Base-by-base conservation (phyloP, 2,888 invertebrate species). In the Phyto melanocephala region DNA sequence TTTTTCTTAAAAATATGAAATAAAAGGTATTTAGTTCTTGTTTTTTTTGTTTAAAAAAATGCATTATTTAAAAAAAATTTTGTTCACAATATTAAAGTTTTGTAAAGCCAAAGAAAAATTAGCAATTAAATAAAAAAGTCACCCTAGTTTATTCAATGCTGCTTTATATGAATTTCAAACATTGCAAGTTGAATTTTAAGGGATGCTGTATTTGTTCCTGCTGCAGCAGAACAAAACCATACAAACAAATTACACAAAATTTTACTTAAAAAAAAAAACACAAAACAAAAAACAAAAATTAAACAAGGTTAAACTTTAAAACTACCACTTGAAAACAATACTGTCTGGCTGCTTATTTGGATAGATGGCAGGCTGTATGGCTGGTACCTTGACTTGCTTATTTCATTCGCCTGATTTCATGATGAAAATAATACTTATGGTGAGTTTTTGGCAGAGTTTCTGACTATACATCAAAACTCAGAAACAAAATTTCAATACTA, bases 241-340 rank as follows among this genome's bases (percentile, higher is more conserved):
- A 45, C 63, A 71, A 79, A 84, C 81, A 81, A 84, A 84, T 83
- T 83, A 52, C 67, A 81, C 45, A 81, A 67, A 65, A 71, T 67
- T 67, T 79, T 72, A 71, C 65, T 82, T 62, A 68, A 42, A 33
- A 11, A 50, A 58, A 70, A 67, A 58, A 24, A 58, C 33, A 35
- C 28, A 15, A 35, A 17, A 60, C 50, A 58, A 22, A 72, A 22
- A 20, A 58, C 7, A 33, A 42, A 74, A 82, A 76, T 71, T 71
- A 67, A 71, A 82, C 79, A 82, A 82, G 79, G 79, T 79, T 82
- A 82, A 82, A 82, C 82, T 76, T 79, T 33, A 80, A 82, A 82
- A 82, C 82, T 79, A 82, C 82, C 82, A 82, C 82, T 79, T 76
- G 67, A 62, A 70, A 79, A 82, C 79, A 82, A 82, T 82, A 71